Conservation (phyloP, 2,113 vertebrate species). For the Aphelocoma coerulescens region DNA sequence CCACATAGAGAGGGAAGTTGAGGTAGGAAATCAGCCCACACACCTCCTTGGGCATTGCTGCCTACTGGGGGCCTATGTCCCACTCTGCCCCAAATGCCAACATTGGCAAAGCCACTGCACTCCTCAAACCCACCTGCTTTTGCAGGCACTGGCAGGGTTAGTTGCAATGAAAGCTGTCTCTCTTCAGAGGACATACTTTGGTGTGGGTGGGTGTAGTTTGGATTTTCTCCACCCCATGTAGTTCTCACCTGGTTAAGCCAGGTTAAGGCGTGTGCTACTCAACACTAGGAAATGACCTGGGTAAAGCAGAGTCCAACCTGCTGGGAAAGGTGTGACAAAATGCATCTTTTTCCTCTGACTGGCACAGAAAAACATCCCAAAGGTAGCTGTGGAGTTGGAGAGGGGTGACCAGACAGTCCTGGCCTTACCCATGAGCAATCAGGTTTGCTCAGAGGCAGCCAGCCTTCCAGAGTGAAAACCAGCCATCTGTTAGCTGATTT, state of each 20-base stretch:
- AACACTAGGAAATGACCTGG: neutral
- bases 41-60: neutral
- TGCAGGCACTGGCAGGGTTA: neutral
- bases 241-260: neutral
- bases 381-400: neutral
- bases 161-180: neutral
- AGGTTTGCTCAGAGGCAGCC: neutral
- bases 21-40: neutral
- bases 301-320: neutral
- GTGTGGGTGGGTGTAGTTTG: neutral
- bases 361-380: neutral
- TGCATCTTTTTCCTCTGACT: neutral
- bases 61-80: fast-evolving
- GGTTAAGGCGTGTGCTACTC: fast-evolving
- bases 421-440: neutral
- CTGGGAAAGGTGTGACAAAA: neutral
- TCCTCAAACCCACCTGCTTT: neutral
- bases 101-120: neutral
- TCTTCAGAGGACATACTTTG: neutral
- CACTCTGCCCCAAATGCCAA: fast-evolving
- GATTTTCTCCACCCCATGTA: neutral
- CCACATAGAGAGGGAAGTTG: neutral
- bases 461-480: neutral
- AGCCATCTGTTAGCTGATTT: neutral
- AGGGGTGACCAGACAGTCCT: neutral